phyloP scores from a whole-genome alignment of 2,797 vertebrate genomes.

The Buceros bicornis region DNA sequence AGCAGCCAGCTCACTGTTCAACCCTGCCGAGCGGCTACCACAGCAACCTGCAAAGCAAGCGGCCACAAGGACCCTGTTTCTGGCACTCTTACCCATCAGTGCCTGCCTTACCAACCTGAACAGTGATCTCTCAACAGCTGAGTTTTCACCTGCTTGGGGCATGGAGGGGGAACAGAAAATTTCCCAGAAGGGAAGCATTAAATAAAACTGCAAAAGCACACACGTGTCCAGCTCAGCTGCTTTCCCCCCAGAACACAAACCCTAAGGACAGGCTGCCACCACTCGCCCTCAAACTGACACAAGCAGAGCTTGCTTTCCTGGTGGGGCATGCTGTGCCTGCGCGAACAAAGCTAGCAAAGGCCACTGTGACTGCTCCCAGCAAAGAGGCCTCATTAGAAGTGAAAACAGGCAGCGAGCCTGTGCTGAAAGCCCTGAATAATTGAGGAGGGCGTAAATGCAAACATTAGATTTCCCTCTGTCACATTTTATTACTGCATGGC shows the following conservation, averaged over 20 bases:
- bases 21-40: neutral
- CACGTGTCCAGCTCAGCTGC: neutral
- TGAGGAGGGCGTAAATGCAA: conserved; percentile 46
- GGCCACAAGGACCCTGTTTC: neutral
- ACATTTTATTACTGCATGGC: conserved; percentile 1
- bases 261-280: neutral
- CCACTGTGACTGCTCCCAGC: neutral
- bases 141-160: neutral
- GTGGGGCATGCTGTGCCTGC: rapidly evolving
- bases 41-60: neutral
- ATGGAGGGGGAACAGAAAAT: neutral
- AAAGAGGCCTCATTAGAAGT: conserved; percentile 23
- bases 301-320: neutral
- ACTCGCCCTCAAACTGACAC: neutral
- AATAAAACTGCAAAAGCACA: neutral
- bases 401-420: neutral
- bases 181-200: neutral
- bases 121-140: neutral
- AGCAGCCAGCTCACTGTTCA: neutral
- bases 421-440: conserved; percentile 58
- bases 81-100: neutral
- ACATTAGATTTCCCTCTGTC: conserved; percentile 15
- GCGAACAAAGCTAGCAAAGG: neutral
- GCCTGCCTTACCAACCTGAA: neutral
- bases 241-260: neutral